These are phyloP conservation scores for Listronotus oregonensis DNA, from an alignment of 1,140 invertebrate genomes.

Conservation along the genomic window DNA sequence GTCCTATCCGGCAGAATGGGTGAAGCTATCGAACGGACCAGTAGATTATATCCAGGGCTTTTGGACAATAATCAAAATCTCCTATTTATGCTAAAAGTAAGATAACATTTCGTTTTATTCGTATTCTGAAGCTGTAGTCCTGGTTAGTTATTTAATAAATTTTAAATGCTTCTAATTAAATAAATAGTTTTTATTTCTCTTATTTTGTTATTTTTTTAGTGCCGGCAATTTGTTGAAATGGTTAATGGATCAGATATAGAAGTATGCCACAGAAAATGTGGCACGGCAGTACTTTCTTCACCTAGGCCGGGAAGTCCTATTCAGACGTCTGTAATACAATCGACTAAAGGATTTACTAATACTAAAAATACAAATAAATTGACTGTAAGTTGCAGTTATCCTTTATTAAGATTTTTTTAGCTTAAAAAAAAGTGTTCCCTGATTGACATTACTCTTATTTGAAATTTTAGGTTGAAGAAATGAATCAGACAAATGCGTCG, in stretches of 20 bases:
- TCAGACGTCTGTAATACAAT: conserved; percentile 76
- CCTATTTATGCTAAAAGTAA: conserved; percentile 84
- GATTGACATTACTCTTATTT: neutral
- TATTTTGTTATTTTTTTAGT: conserved; percentile 53
- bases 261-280: conserved; percentile 57
- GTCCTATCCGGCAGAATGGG: conserved; percentile 90
- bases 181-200: too few species aligned
- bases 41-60: conserved; percentile 86
- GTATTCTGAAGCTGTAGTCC: too few species aligned
- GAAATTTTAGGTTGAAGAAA: conserved; percentile 56
- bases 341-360: conserved; percentile 66
- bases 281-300: conserved; percentile 38
- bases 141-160: too few species aligned
- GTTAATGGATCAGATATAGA: conserved; percentile 82
- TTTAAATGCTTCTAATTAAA: too few species aligned
- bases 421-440: conserved; percentile 2
- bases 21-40: conserved; percentile 91
- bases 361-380: conserved; percentile 51
- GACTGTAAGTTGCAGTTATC: conserved; percentile 7
- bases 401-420: neutral
- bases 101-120: neutral
- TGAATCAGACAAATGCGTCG: conserved; percentile 61
- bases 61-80: conserved; percentile 89
- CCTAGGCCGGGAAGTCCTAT: conserved; percentile 58
- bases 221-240: conserved; percentile 97